phyloP scores from a whole-genome alignment of 2,113 vertebrate genomes.

The Urocolius indicus region DNA sequence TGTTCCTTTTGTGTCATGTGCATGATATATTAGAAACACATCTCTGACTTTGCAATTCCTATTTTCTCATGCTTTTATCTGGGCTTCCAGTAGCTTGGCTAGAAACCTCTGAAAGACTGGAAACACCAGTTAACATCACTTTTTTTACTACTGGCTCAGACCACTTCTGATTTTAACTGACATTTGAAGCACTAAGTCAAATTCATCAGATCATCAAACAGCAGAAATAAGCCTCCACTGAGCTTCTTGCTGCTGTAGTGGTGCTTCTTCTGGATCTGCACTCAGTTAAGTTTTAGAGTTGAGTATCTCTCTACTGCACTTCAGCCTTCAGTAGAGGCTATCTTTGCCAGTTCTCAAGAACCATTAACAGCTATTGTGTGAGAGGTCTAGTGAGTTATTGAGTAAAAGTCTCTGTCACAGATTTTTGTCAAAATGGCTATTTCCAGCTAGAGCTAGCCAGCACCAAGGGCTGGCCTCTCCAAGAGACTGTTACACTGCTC shows the following conservation, averaged over 20 bases:
- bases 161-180: not conserved
- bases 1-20: not conserved
- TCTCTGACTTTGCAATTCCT: not conserved
- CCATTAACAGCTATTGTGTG: not conserved
- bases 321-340: not conserved
- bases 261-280: not conserved
- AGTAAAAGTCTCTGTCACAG: not conserved
- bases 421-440: not conserved
- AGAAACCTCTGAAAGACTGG: not conserved
- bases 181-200: not conserved
- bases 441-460: not conserved
- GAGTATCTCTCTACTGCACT: not conserved
- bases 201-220: not conserved
- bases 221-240: not conserved
- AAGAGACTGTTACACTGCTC: not conserved
- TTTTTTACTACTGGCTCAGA: not conserved
- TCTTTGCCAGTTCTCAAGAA: not conserved
- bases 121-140: not conserved
- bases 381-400: not conserved
- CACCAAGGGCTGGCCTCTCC: not conserved
- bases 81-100: not conserved
- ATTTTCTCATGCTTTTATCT: not conserved
- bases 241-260: not conserved
- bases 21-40: not conserved
- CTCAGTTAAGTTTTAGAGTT: not conserved